These are phyloP conservation scores for Melieria crassipennis DNA, from an alignment of 2,888 invertebrate genomes.

Conservation along the genomic window DNA sequence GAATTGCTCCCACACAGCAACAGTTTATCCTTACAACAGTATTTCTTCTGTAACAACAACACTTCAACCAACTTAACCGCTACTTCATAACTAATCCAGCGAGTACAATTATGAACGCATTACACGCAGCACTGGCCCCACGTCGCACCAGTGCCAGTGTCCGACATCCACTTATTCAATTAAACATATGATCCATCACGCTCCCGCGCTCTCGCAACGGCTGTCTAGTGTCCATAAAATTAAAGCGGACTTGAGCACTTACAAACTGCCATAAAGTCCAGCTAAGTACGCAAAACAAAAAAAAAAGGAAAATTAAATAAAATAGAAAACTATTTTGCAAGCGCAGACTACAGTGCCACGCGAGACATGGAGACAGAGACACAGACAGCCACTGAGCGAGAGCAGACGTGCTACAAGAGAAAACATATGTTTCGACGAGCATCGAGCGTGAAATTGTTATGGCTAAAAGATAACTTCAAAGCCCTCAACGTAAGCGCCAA, in stretches of 20 bases:
- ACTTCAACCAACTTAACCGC: too few species aligned
- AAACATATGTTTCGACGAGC: constrained; percentile 46
- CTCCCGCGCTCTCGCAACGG: neutral
- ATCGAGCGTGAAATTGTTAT: constrained; percentile 59
- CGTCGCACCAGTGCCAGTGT: too few species aligned
- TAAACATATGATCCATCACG: constrained; percentile 25
- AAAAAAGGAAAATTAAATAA: neutral
- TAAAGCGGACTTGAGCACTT: constrained; percentile 28
- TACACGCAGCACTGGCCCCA: too few species aligned
- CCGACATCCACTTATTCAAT: constrained; percentile 22
- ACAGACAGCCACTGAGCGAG: neutral
- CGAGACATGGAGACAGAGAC: neutral
- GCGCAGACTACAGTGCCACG: neutral
- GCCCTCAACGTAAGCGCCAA: constrained; percentile 5
- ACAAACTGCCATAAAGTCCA: constrained; percentile 32
- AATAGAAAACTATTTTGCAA: neutral
- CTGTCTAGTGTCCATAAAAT: constrained; percentile 30
- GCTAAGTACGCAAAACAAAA: neutral
- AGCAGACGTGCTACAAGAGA: constrained; percentile 11
- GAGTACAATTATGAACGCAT: too few species aligned
- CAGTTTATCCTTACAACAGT: too few species aligned
- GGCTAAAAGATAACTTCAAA: constrained; percentile 34
- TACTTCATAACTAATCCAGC: too few species aligned
- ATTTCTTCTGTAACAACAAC: too few species aligned
- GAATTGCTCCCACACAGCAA: too few species aligned